These are phyloP conservation scores for Megaleporinus macrocephalus DNA, from an alignment of 2,113 vertebrate genomes.

Conservation along the genomic window DNA sequence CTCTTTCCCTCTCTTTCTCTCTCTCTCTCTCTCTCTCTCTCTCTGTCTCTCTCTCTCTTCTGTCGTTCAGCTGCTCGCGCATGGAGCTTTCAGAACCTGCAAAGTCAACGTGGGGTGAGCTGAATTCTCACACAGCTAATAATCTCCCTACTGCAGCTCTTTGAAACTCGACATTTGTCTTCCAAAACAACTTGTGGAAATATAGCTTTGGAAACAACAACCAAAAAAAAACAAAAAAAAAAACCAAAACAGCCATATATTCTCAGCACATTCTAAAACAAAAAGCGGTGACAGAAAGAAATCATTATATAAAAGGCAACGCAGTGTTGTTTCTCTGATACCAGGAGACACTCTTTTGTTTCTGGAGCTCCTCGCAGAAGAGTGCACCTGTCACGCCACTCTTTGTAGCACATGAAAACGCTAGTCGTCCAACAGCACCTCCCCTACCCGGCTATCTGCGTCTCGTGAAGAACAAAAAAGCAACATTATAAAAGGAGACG, in stretches of 20 bases:
- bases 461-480: constrained; percentile 67
- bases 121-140: constrained; percentile 50
- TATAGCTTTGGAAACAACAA: constrained; percentile 61
- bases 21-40: constrained; percentile 18
- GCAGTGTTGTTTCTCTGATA: constrained; percentile 73
- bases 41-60: too few species aligned
- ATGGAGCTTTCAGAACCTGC: constrained; percentile 22
- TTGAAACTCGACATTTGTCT: constrained; percentile 64
- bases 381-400: constrained; percentile 74
- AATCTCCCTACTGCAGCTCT: constrained; percentile 48
- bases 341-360: constrained; percentile 63
- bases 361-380: constrained; percentile 24
- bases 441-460: constrained; percentile 43
- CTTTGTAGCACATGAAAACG: constrained; percentile 61
- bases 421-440: constrained; percentile 63
- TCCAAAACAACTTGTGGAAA: constrained; percentile 63
- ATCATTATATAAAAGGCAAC: constrained; percentile 67
- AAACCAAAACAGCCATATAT: constrained; percentile 3
- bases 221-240: too few species aligned
- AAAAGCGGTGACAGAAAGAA: constrained; percentile 64
- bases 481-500: constrained; percentile 75
- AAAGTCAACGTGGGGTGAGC: constrained; percentile 45
- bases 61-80: background rate
- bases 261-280: constrained; percentile 63
- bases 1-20: constrained; percentile 28